phyloP scores from a whole-genome alignment of 2,888 invertebrate genomes.

The Platerodrilus igneus region DNA sequence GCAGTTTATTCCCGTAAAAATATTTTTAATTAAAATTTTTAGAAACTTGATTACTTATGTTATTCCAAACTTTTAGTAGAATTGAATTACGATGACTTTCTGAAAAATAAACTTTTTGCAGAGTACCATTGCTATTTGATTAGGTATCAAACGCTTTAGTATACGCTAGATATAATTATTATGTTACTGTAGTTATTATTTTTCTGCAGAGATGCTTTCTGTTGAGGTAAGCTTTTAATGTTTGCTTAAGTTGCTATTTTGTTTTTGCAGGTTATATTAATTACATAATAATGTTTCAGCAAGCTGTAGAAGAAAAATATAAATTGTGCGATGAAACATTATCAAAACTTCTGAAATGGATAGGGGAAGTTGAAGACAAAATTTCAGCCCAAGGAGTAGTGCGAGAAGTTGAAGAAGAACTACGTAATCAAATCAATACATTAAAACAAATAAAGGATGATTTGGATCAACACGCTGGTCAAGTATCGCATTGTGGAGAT shows the following conservation, averaged over 20 bases:
- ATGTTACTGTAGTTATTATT: background rate
- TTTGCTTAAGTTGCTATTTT: background rate
- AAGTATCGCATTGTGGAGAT: constrained; percentile 80
- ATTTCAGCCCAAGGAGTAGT: constrained; percentile 82
- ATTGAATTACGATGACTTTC: too few species aligned
- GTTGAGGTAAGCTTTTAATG: constrained; percentile 1
- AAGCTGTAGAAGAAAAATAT: constrained; percentile 94
- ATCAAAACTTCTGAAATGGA: constrained; percentile 81
- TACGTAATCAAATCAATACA: constrained; percentile 83
- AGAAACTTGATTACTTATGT: too few species aligned
- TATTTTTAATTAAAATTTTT: too few species aligned
- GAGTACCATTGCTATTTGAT: too few species aligned
- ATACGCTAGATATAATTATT: too few species aligned
- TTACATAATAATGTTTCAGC: constrained; percentile 57
- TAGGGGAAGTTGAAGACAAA: constrained; percentile 76
- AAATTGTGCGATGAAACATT: constrained; percentile 84
- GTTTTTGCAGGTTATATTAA: background rate
- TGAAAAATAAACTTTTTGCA: too few species aligned
- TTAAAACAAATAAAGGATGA: constrained; percentile 90
- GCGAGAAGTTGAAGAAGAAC: constrained; percentile 79
- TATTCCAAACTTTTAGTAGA: too few species aligned
- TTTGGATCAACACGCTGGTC: constrained; percentile 78
- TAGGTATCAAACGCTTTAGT: too few species aligned
- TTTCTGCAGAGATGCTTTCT: too few species aligned
- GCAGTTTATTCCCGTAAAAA: too few species aligned